Evolutionary conservation across 2,888 invertebrate genomes (phyloP).

Genomic region (Aspidiotus destructor): DNA sequence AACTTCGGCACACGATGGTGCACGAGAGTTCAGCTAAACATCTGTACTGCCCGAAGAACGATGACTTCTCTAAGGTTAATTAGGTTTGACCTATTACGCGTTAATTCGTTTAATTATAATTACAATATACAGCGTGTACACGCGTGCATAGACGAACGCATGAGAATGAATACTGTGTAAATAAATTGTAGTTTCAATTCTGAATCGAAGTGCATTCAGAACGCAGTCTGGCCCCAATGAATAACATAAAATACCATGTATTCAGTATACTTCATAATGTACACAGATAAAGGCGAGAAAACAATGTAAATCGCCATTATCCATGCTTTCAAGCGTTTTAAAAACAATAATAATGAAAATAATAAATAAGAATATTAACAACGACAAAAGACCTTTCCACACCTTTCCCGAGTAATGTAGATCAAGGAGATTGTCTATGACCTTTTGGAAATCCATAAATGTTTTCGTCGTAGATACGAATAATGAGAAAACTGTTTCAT

Average conservation of each 20-base stretch:
- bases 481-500: too few species aligned
- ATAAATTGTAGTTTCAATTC: too few species aligned
- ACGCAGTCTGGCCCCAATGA: not conserved
- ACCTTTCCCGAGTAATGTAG: constrained; percentile 26
- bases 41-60: too few species aligned
- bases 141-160: too few species aligned
- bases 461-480: not conserved
- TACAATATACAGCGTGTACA: not conserved
- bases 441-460: constrained; percentile 16
- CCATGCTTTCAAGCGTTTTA: constrained; percentile 17
- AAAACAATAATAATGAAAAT: constrained; percentile 1
- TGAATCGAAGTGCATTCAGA: too few species aligned
- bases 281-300: constrained; percentile 9
- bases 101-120: constrained; percentile 4
- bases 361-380: not conserved
- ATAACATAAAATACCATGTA: not conserved
- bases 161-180: too few species aligned
- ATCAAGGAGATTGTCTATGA: constrained; percentile 30
- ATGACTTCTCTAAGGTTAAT: not conserved
- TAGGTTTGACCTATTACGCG: constrained; percentile 1
- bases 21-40: too few species aligned
- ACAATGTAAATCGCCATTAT: constrained; percentile 16
- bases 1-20: too few species aligned
- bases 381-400: constrained; percentile 22
- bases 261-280: not conserved